Evolutionary conservation across 2,888 invertebrate genomes (phyloP).

Genomic region (Luffia ferchaultella): DNA sequence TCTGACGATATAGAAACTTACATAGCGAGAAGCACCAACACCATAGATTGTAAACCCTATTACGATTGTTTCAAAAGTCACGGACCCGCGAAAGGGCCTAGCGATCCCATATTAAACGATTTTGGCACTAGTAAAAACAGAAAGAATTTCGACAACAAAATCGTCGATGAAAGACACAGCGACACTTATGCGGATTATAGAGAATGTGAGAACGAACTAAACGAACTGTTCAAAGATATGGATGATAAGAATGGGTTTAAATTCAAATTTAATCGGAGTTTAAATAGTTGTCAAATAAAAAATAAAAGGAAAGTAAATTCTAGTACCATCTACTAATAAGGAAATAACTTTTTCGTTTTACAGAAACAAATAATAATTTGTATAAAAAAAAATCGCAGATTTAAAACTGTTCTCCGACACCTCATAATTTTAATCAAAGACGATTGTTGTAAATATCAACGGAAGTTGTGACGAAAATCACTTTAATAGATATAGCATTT

Average conservation of each 20-base stretch:
- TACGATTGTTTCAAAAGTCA: constrained; percentile 51
- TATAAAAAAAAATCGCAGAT: background rate
- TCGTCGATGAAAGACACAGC: constrained; percentile 37
- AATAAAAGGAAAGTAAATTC: constrained; percentile 37
- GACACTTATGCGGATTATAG: constrained; percentile 42
- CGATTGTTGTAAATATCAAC: background rate
- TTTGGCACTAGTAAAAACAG: background rate
- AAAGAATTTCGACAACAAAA: constrained; percentile 7
- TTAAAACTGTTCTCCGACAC: too few relatives aligned
- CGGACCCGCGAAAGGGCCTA: constrained; percentile 8
- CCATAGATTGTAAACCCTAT: constrained; percentile 52
- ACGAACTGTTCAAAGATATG: constrained; percentile 25
- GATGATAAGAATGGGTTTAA: constrained; percentile 39
- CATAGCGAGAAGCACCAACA: constrained; percentile 46
- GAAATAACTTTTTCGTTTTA: background rate
- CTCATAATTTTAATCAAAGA: too few relatives aligned
- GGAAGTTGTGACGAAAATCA: background rate
- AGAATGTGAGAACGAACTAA: constrained; percentile 28
- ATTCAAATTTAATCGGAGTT: constrained; percentile 51
- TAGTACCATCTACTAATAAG: constrained; percentile 1
- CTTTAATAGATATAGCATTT: background rate
- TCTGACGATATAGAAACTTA: constrained; percentile 33
- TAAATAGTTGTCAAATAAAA: constrained; percentile 47
- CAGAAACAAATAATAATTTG: background rate
- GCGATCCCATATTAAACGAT: background rate